Evolutionary conservation across 1,140 invertebrate genomes (phyloP).

Genomic region (Argopecten irradians): DNA sequence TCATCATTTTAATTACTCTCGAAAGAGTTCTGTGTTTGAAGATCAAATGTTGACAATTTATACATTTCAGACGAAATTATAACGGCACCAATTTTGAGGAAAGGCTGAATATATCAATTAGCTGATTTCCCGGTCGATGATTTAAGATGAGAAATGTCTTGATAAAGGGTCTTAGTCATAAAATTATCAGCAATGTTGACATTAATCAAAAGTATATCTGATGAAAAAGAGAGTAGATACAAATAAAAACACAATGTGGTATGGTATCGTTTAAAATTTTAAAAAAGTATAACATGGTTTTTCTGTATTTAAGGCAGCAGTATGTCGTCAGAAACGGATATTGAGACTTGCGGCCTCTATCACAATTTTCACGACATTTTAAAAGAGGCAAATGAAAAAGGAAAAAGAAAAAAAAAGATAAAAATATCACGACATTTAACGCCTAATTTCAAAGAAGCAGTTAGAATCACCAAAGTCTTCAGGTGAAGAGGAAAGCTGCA

Average conservation of each 20-base stretch:
- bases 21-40: not conserved
- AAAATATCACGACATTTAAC: no score
- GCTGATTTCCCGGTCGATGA: not conserved
- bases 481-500: no score
- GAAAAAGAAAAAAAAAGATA: no score
- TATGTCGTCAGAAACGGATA: not conserved
- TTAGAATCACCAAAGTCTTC: no score
- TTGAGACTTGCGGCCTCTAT: no score
- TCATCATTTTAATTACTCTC: constrained; percentile 18
- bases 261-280: no score
- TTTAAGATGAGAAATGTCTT: not conserved
- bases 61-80: not conserved
- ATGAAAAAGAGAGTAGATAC: not conserved
- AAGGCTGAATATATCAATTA: not conserved
- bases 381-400: no score
- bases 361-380: no score
- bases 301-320: no score
- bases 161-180: not conserved
- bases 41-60: not conserved
- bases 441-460: no score
- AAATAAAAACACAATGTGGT: no score
- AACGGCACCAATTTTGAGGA: not conserved
- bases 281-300: no score
- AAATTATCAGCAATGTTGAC: not conserved
- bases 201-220: not conserved